Percentiles rank a stretch among this genome's conserved stretches.
Evolutionary conservation across 2,888 invertebrate genomes (phyloP).

Genomic region (Pristionchus japonicus): DNA sequence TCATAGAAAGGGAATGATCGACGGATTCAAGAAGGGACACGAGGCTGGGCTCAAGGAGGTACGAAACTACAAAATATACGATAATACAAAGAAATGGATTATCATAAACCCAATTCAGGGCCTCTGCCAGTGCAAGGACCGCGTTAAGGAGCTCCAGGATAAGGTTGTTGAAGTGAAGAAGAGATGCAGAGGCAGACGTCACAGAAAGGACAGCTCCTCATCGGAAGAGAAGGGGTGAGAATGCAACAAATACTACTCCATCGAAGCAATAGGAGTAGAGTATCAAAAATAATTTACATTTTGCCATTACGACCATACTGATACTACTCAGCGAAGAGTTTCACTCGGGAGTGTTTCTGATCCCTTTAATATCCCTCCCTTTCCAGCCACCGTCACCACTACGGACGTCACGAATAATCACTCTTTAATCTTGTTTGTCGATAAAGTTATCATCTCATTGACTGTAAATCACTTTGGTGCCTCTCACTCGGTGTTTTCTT

Average conservation of each 20-base stretch:
- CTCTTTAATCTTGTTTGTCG: constrained; percentile 4
- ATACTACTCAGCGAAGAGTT: background rate
- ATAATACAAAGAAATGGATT: background rate
- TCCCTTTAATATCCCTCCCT: background rate
- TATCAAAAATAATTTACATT: no score
- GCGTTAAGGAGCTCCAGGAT: background rate
- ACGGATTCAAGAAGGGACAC: constrained; percentile 35
- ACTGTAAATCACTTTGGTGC: constrained; percentile 4
- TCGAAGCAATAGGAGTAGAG: no score
- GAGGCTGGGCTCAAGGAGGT: constrained; percentile 38
- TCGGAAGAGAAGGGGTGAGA: background rate
- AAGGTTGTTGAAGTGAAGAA: background rate
- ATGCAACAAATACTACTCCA: no score
- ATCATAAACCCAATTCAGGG: no score
- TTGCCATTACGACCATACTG: no score
- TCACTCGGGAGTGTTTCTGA: background rate
- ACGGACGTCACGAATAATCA: background rate
- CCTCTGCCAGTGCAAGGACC: constrained; percentile 3
- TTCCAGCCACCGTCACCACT: constrained; percentile 22
- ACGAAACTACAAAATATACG: background rate
- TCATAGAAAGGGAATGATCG: background rate
- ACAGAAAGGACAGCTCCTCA: background rate
- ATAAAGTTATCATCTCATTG: constrained; percentile 8
- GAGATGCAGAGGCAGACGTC: background rate
- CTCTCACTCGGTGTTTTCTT: background rate